These are phyloP conservation scores for Salticus scenicus DNA, from an alignment of 2,888 invertebrate genomes.

Conservation along the genomic window DNA sequence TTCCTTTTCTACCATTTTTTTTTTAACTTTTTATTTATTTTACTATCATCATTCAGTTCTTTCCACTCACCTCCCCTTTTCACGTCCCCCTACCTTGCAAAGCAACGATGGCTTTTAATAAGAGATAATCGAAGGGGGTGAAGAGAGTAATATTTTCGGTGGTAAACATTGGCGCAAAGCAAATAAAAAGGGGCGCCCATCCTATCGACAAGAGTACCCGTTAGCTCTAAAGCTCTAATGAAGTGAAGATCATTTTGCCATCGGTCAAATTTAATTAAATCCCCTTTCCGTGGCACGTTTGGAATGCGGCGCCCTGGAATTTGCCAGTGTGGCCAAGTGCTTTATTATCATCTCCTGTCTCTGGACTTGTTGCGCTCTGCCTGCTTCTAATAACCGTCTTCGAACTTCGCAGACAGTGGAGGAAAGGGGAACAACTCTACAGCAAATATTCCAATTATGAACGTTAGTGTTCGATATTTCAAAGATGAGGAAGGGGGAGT, in stretches of 20 bases:
- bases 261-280: slow-evolving; percentile 70
- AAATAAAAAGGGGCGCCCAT: slow-evolving; percentile 49
- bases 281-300: slow-evolving; percentile 29
- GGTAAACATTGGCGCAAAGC: slow-evolving; percentile 63
- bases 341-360: slow-evolving; percentile 42
- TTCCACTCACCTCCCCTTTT: not conserved
- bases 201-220: not conserved
- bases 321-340: slow-evolving; percentile 67
- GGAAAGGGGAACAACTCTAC: not conserved
- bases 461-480: slow-evolving; percentile 36
- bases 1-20: not conserved
- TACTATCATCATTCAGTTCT: not conserved
- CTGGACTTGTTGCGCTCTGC: slow-evolving; percentile 55
- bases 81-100: not conserved
- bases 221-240: slow-evolving; percentile 49
- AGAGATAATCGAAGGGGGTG: slow-evolving; percentile 47
- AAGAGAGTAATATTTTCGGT: slow-evolving; percentile 57
- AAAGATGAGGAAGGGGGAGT: not conserved
- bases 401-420: not conserved
- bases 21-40: not conserved
- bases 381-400: slow-evolving; percentile 20
- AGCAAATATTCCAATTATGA: slow-evolving; percentile 65
- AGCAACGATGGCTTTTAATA: slow-evolving; percentile 36
- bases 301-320: slow-evolving; percentile 54
- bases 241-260: slow-evolving; percentile 59